Percentiles rank a stretch among this genome's conserved stretches.
Conservation (phyloP, 1,140 invertebrate species). For the Rhizoglyphus robini region DNA sequence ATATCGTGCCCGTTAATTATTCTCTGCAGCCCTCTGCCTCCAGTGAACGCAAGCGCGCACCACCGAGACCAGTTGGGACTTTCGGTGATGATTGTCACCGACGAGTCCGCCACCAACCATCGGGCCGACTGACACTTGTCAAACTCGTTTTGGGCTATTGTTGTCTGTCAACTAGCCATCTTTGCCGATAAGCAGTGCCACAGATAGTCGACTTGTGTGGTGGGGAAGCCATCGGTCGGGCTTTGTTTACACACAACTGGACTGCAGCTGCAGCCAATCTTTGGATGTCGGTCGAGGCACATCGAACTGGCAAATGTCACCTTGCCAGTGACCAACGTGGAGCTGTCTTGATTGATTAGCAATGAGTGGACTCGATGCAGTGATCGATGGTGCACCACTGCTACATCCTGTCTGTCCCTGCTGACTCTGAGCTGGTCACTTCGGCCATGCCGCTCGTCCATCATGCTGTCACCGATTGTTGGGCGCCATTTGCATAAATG, state of each 20-base stretch:
- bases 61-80: not conserved
- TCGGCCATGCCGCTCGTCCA: not conserved
- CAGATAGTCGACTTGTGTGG: not conserved
- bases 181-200: not conserved
- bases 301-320: not conserved
- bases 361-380: not conserved
- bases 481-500: not conserved
- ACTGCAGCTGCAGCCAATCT: not conserved
- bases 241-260: too few relatives aligned
- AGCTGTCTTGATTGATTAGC: slow-evolving; percentile 14
- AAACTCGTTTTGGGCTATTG: not conserved
- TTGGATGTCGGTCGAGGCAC: not conserved
- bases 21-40: too few relatives aligned
- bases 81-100: not conserved
- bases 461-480: slow-evolving; percentile 7
- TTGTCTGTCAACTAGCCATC: not conserved
- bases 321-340: not conserved
- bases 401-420: not conserved
- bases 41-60: not conserved
- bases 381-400: slow-evolving; percentile 8
- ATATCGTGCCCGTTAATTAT: not conserved
- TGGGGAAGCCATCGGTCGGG: not conserved
- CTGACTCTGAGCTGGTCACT: not conserved
- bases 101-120: not conserved
- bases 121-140: not conserved